phyloP scores from a whole-genome alignment of 1,140 invertebrate genomes.

The Varroa destructor region DNA sequence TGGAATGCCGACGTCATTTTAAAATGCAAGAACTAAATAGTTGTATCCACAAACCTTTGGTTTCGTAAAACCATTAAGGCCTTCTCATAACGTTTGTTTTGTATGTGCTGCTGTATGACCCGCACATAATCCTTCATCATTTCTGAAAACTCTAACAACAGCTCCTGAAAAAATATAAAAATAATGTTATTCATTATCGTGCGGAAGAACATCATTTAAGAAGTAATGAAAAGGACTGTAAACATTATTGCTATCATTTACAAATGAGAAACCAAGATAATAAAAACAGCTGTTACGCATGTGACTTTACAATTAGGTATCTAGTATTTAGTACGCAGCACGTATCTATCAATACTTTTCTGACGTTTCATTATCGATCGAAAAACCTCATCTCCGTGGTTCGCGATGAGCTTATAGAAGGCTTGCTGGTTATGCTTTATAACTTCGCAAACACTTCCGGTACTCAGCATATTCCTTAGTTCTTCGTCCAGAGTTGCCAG shows the following conservation, averaged over 20 bases:
- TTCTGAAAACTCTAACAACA: conserved; percentile 11
- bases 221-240: neutral
- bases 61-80: conserved; percentile 54
- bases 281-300: neutral
- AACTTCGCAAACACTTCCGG: conserved; percentile 21
- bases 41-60: conserved; percentile 34
- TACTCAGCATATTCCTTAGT: conserved; percentile 36
- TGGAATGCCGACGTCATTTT: too few relatives aligned
- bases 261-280: neutral
- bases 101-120: conserved; percentile 71
- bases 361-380: too few relatives aligned
- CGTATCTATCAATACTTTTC: conserved; percentile 8
- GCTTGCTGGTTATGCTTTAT: conserved; percentile 61
- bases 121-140: conserved; percentile 61
- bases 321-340: neutral
- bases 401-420: conserved; percentile 74
- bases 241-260: neutral
- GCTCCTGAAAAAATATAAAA: neutral
- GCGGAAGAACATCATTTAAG: conserved; percentile 24
- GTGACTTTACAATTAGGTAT: neutral
- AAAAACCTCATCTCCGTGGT: conserved; percentile 76
- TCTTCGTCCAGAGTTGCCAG: conserved; percentile 46
- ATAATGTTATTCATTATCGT: too few relatives aligned
- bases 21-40: too few relatives aligned
- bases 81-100: conserved; percentile 48